Evolutionary conservation across 2,113 vertebrate species (phyloP).

Genomic region (Neopipo cinnamomea): DNA sequence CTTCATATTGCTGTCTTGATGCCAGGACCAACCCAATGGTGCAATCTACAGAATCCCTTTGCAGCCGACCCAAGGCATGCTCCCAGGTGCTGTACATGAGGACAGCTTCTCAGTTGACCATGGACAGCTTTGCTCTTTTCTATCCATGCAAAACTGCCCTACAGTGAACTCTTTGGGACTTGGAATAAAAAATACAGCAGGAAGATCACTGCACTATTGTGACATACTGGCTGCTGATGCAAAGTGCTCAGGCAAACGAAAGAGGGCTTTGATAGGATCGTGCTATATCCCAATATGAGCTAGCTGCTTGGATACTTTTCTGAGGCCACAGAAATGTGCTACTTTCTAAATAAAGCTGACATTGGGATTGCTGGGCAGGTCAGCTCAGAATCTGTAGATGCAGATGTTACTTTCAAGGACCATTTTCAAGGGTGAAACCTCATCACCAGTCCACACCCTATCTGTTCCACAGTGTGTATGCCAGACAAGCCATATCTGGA

Average conservation of each 20-base stretch:
- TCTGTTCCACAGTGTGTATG: background rate
- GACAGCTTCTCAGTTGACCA: background rate
- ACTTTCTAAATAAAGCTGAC: background rate
- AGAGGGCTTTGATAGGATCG: background rate
- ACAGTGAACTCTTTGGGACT: background rate
- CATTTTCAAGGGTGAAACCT: background rate
- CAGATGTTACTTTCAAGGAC: background rate
- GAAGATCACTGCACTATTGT: background rate
- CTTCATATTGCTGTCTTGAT: background rate
- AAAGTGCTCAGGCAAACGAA: background rate
- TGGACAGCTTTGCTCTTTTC: background rate
- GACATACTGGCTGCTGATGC: background rate
- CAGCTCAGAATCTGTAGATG: background rate
- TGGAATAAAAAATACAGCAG: background rate
- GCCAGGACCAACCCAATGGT: background rate
- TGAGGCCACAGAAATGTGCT: background rate
- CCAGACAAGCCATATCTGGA: background rate
- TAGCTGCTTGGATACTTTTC: background rate
- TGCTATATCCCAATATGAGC: background rate
- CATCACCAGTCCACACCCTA: background rate
- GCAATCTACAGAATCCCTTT: background rate
- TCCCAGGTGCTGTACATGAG: background rate
- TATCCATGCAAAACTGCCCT: background rate
- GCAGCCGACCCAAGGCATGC: background rate
- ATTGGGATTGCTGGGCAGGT: background rate